Conservation (phyloP, 2,113 vertebrate species). For the Martes martes region DNA sequence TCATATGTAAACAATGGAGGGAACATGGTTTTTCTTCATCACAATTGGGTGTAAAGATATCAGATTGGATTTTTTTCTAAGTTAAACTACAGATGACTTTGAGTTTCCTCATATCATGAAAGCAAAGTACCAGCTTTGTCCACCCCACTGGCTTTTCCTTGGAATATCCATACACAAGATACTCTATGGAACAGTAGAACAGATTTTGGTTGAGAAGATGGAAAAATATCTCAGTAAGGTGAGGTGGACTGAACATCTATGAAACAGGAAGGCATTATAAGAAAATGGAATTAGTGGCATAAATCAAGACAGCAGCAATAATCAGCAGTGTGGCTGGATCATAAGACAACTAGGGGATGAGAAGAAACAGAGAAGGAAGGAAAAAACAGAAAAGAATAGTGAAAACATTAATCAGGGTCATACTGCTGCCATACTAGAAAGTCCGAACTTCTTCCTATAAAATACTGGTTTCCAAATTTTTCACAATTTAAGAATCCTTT, state of each 20-base stretch:
- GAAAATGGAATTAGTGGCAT: background rate
- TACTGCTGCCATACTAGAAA: background rate
- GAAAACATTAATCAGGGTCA: background rate
- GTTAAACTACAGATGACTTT: background rate
- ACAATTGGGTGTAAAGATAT: background rate
- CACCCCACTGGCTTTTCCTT: background rate
- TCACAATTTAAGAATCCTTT: background rate
- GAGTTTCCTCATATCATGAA: background rate
- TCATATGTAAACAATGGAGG: background rate
- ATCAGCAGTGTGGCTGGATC: background rate
- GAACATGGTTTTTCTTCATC: background rate
- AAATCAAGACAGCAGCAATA: background rate
- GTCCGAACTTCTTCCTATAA: background rate
- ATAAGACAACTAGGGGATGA: background rate
- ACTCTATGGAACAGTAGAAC: background rate
- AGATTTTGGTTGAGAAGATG: background rate
- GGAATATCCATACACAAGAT: background rate
- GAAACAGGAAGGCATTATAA: background rate
- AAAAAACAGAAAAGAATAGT: background rate
- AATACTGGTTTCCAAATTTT: background rate
- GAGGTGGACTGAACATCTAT: background rate
- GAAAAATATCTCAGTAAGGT: background rate
- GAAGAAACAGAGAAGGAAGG: background rate
- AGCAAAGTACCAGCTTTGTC: background rate
- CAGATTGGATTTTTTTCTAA: background rate